Base-by-base conservation (phyloP, 2,888 invertebrate species). In the Eupithecia inturbata region DNA sequence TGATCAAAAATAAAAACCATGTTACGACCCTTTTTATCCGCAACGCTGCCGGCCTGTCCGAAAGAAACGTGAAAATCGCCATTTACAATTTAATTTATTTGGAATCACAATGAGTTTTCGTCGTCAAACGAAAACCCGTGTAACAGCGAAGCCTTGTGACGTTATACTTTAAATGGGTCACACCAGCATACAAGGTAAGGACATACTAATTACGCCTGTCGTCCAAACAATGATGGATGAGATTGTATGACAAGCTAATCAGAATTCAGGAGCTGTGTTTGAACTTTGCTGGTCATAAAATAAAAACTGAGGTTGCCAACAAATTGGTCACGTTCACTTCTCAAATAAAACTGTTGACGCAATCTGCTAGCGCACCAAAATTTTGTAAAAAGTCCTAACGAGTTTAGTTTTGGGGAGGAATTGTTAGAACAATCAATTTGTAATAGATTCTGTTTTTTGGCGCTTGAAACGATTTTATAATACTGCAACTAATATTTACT, bases 231-330 rank as follows among this genome's bases (percentile, higher is more conserved):
- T 91, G 90, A 91, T 90, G 87, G 88, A 92, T 89, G 79, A 79
- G 84, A 85, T 85, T 85, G 84, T 85, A 83, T 85, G 84, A 83
- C 80, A 82, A 79, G 79, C 85, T 90, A 87, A 92, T 93, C 89
- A 91, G 84, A 89, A 93, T 93, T 93, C 93, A 89, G 83, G 82
- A 80, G 81, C 82, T 86, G 89, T 86, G 83, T 89, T 89, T 92
- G 90, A 93, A 89, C 92, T 92, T 89, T 92, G 89, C 85, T 88
- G 89, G 88, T 88, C 76, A 76, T 79, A 80, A 79, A 77, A 78
- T 77, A 79, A 79, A 80, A 70, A 70, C 71, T 76, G 72, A 73
- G 69, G 72, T 63, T 76, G 60, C 70, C 68, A 72, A 62, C 77
- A 80, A 80, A 80, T 80, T 80, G 80, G 79, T 79, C 80, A 80